phyloP scores from a whole-genome alignment of 1,140 invertebrate species.

The Drosophila insularis region DNA sequence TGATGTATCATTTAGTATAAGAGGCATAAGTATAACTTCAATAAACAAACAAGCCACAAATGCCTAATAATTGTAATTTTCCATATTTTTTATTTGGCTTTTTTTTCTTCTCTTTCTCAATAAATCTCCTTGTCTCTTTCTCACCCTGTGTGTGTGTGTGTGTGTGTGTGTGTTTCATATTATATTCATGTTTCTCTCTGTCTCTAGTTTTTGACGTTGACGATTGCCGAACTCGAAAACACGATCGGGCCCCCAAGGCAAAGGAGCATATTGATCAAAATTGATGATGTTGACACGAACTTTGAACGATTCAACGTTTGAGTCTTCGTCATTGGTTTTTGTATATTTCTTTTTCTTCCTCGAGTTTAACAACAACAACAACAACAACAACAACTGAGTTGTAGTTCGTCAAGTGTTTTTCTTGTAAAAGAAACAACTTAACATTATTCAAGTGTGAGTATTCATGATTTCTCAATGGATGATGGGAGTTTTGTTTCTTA shows the following conservation, averaged over 20 bases:
- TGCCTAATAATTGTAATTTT: slow-evolving; percentile 81
- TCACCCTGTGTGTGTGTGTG: not conserved
- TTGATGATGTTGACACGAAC: slow-evolving; percentile 81
- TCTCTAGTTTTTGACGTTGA: slow-evolving; percentile 45
- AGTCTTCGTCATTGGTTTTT: slow-evolving; percentile 38
- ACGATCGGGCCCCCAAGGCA: slow-evolving; percentile 51
- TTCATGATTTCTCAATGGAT: slow-evolving; percentile 34
- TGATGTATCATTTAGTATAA: slow-evolving; percentile 70
- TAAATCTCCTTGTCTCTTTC: not conserved
- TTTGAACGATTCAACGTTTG: slow-evolving; percentile 64
- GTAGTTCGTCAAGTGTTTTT: slow-evolving; percentile 54
- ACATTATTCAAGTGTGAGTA: slow-evolving; percentile 71
- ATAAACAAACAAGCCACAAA: slow-evolving; percentile 79
- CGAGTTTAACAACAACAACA: not conserved
- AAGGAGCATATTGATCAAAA: slow-evolving; percentile 76
- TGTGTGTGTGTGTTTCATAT: no score
- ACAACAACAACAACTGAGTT: not conserved
- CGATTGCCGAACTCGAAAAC: slow-evolving; percentile 53
- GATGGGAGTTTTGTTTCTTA: not conserved
- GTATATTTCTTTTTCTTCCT: slow-evolving; percentile 29
- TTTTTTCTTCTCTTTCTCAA: not conserved
- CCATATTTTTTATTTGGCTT: slow-evolving; percentile 77
- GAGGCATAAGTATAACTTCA: slow-evolving; percentile 60
- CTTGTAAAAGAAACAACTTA: slow-evolving; percentile 57
- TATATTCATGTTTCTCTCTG: not conserved